A percentile compares a stretch with the other conserved stretches of the same genome.
Conservation (phyloP, 2,888 invertebrate species). For the Bellardia bayeri region DNA sequence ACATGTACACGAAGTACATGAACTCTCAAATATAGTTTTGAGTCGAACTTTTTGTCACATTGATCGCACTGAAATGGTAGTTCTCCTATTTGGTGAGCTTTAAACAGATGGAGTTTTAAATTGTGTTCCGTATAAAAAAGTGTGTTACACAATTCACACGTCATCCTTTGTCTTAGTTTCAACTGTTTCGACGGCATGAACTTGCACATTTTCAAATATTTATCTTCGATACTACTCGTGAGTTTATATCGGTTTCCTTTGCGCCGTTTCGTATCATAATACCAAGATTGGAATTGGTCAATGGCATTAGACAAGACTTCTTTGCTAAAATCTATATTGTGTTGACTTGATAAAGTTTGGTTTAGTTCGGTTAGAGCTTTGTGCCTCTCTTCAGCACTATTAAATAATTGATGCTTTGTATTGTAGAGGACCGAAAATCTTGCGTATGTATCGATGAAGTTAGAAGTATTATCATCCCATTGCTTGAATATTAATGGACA, state of each 20-base stretch:
- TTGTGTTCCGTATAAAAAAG: slow-evolving; percentile 76
- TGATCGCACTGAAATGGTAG: slow-evolving; percentile 77
- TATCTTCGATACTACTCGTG: slow-evolving; percentile 75
- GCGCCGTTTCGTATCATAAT: slow-evolving; percentile 75
- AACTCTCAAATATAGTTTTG: slow-evolving; percentile 74
- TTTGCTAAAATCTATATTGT: slow-evolving; percentile 74
- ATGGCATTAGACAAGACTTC: slow-evolving; percentile 79
- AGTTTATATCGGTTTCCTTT: slow-evolving; percentile 49
- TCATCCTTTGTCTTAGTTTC: slow-evolving; percentile 71
- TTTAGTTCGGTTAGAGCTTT: slow-evolving; percentile 77
- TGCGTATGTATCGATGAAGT: slow-evolving; percentile 78
- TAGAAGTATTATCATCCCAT: slow-evolving; percentile 74
- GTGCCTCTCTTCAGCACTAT: slow-evolving; percentile 75
- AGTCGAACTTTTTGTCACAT: slow-evolving; percentile 77
- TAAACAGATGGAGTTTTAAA: slow-evolving; percentile 78
- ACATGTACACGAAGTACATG: slow-evolving; percentile 78
- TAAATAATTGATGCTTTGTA: slow-evolving; percentile 76
- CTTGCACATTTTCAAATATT: slow-evolving; percentile 75
- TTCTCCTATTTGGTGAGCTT: slow-evolving; percentile 78
- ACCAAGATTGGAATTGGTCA: slow-evolving; percentile 78
- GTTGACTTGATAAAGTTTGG: slow-evolving; percentile 72
- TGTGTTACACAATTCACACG: slow-evolving; percentile 77
- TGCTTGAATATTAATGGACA: slow-evolving; percentile 68
- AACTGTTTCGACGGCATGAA: slow-evolving; percentile 77
- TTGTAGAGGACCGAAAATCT: slow-evolving; percentile 78